Conservation (phyloP, 2,888 invertebrate species). For the Clivina fossor region DNA sequence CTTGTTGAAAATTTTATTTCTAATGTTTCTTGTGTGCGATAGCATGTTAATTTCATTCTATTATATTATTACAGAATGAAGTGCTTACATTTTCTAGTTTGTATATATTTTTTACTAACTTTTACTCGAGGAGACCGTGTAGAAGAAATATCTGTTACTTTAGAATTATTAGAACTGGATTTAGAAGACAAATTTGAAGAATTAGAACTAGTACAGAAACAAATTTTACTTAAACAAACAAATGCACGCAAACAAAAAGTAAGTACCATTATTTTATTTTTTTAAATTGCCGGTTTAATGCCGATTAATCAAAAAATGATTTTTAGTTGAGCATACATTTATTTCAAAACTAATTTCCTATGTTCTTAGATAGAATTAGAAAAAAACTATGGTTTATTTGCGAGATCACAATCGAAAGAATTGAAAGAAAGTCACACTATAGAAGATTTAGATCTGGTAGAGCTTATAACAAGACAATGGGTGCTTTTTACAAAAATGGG, state of each 20-base stretch:
- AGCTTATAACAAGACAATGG: slow-evolving; percentile 55
- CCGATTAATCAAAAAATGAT: no score
- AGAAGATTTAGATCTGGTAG: slow-evolving; percentile 40
- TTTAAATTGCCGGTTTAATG: no score
- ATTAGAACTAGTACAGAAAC: slow-evolving; percentile 37
- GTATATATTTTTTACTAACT: slow-evolving; percentile 10
- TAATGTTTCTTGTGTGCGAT: slow-evolving; percentile 11
- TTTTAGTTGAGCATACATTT: no score
- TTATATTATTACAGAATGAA: slow-evolving; percentile 21
- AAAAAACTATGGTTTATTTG: slow-evolving; percentile 55
- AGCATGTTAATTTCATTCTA: no score
- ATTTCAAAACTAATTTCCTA: slow-evolving; percentile 16
- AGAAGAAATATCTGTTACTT: slow-evolving; percentile 36
- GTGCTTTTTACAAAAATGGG: slow-evolving; percentile 57
- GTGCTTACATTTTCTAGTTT: slow-evolving; percentile 5
- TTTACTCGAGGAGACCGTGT: slow-evolving; percentile 19
- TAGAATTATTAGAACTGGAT: slow-evolving; percentile 43
- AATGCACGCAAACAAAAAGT: slow-evolving; percentile 44
- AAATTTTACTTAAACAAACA: slow-evolving; percentile 49
- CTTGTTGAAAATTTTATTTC: background rate
- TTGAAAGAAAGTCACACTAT: slow-evolving; percentile 33
- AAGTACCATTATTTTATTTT: slow-evolving; percentile 20
- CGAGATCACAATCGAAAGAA: slow-evolving; percentile 51
- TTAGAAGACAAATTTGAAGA: slow-evolving; percentile 43
- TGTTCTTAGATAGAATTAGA: slow-evolving; percentile 50